Evolutionary conservation across 2,888 invertebrate genomes (phyloP).

Genomic region (Mactromeris polynyma): DNA sequence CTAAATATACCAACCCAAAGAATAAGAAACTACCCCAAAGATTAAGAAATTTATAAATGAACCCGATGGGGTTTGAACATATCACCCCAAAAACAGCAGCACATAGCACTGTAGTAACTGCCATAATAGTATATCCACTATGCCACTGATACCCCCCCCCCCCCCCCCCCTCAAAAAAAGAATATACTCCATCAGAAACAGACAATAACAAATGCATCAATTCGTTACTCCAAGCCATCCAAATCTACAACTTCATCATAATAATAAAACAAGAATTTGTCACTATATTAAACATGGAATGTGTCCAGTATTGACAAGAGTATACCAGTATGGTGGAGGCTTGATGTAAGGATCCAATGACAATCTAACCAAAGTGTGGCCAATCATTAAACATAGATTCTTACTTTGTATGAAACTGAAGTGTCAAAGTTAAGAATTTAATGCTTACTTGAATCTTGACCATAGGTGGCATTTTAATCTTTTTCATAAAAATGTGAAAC

Average conservation of each 20-base stretch:
- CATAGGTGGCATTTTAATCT: constrained; percentile 6
- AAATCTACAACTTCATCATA: background rate
- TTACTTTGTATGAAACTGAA: background rate
- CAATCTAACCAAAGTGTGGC: background rate
- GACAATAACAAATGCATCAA: background rate
- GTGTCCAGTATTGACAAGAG: background rate
- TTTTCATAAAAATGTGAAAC: background rate
- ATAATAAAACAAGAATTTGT: background rate
- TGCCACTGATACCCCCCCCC: no score
- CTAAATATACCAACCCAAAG: background rate
- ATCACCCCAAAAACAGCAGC: no score
- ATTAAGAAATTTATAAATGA: no score
- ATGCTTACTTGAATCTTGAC: background rate
- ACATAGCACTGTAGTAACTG: no score
- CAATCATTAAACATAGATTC: background rate
- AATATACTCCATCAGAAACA: background rate
- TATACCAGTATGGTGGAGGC: background rate
- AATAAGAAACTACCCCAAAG: background rate
- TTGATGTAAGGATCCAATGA: background rate
- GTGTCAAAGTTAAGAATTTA: background rate
- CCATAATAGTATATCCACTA: no score
- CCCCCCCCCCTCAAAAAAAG: no score
- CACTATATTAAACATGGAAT: background rate
- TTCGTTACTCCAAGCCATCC: background rate
- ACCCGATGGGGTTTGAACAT: no score